Percentiles rank a stretch among this genome's conserved stretches.
phyloP scores from a whole-genome alignment of 2,113 vertebrate species.

The Xiphophorus couchianus region DNA sequence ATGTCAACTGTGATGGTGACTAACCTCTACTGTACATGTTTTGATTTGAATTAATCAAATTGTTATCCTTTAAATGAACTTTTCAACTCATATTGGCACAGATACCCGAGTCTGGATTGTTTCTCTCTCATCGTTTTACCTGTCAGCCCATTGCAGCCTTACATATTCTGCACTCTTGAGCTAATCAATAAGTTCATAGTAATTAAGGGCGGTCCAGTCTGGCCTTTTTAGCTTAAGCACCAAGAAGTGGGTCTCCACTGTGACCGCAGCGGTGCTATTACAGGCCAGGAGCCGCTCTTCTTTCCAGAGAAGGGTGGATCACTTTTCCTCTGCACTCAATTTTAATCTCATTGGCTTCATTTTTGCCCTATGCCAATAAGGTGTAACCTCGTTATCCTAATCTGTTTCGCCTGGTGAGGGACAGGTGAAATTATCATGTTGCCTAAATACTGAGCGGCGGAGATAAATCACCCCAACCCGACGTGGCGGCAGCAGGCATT shows the following conservation, averaged over 20 bases:
- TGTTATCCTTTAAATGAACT: not conserved
- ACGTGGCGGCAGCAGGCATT: not conserved
- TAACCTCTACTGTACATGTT: too few species aligned
- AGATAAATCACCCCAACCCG: slow-evolving; percentile 64
- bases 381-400: slow-evolving; percentile 77
- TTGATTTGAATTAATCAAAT: not conserved
- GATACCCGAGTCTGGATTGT: not conserved
- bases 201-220: slow-evolving; percentile 66
- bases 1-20: too few species aligned
- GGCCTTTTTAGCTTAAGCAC: slow-evolving; percentile 63
- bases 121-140: not conserved
- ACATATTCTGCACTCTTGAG: slow-evolving; percentile 22
- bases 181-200: slow-evolving; percentile 70
- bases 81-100: not conserved
- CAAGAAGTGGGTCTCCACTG: slow-evolving; percentile 74
- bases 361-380: slow-evolving; percentile 76
- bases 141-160: not conserved
- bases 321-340: slow-evolving; percentile 79
- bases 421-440: slow-evolving; percentile 71
- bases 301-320: slow-evolving; percentile 80
- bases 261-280: slow-evolving; percentile 77
- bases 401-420: slow-evolving; percentile 71
- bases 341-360: slow-evolving; percentile 80
- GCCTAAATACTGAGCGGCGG: slow-evolving; percentile 60
- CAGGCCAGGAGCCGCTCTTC: slow-evolving; percentile 71